phyloP scores from a whole-genome alignment of 2,797 vertebrate species.

The Salarias fasciatus region DNA sequence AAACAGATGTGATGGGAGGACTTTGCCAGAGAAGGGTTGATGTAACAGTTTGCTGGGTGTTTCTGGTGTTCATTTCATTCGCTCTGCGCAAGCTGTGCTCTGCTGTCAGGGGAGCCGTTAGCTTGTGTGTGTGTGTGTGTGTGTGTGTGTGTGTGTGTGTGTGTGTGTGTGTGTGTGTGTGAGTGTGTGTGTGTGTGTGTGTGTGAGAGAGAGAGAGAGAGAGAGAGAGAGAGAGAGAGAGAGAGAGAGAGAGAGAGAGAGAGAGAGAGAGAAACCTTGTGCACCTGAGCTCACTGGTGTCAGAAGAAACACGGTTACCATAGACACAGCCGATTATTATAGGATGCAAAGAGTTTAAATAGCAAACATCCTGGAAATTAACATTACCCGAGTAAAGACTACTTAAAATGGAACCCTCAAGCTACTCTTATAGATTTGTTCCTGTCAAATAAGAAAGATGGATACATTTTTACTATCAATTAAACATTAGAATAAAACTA shows the following conservation, averaged over 20 bases:
- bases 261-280: constrained; percentile 3
- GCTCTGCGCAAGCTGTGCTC: constrained; percentile 70
- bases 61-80: constrained; percentile 76
- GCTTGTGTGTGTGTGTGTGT: constrained; percentile 22
- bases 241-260: constrained; percentile 10
- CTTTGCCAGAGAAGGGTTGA: constrained; percentile 72
- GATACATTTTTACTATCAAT: too few species aligned
- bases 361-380: constrained; percentile 20
- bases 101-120: constrained; percentile 72
- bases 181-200: constrained; percentile 10
- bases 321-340: constrained; percentile 66
- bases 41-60: constrained; percentile 78
- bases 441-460: too few species aligned
- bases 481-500: too few species aligned
- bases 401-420: constrained; percentile 4
- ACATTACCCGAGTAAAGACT: constrained; percentile 2
- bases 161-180: background rate
- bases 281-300: constrained; percentile 65
- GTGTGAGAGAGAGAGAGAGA: constrained; percentile 14
- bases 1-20: constrained; percentile 80
- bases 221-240: constrained; percentile 6
- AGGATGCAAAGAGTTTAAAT: constrained; percentile 48
- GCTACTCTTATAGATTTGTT: background rate
- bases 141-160: constrained; percentile 15
- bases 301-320: constrained; percentile 68